Evolutionary conservation across 2,113 vertebrate species (phyloP).

Genomic region (Gadus macrocephalus): DNA sequence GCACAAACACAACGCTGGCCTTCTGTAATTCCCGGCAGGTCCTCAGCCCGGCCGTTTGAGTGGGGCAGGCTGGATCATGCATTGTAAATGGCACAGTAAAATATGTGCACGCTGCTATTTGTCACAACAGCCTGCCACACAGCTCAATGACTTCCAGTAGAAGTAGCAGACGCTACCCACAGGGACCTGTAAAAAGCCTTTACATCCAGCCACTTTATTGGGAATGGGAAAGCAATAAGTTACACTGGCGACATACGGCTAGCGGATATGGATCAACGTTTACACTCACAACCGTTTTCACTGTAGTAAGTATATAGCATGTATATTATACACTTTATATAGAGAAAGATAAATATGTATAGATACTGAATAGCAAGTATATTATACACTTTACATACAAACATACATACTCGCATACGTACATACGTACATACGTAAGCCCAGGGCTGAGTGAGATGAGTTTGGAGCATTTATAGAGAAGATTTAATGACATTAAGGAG

Average conservation of each 20-base stretch:
- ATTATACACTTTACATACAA: no score
- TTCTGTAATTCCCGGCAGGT: conserved; percentile 41
- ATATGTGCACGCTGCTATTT: conserved; percentile 62
- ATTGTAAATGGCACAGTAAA: conserved; percentile 69
- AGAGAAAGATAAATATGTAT: no score
- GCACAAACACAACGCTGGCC: conserved; percentile 4
- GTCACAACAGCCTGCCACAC: conserved; percentile 58
- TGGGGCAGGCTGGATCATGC: conserved; percentile 54
- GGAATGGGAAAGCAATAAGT: conserved; percentile 68
- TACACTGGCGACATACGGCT: conserved; percentile 60
- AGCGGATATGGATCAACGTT: conserved; percentile 61
- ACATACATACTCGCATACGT: no score
- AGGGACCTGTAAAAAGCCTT: conserved; percentile 67
- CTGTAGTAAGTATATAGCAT: conserved; percentile 7
- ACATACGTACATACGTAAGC: no score
- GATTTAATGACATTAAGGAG: neutral
- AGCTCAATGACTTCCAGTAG: conserved; percentile 55
- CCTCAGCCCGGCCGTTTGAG: conserved; percentile 57
- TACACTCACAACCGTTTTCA: conserved; percentile 44
- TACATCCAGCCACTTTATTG: conserved; percentile 72
- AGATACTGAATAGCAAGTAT: neutral
- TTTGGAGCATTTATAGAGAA: no score
- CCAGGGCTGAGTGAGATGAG: no score
- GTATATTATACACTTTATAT: no score
- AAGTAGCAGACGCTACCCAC: conserved; percentile 57